Conservation (phyloP, 2,113 vertebrate species). For the Dipodomys ordii region DNA sequence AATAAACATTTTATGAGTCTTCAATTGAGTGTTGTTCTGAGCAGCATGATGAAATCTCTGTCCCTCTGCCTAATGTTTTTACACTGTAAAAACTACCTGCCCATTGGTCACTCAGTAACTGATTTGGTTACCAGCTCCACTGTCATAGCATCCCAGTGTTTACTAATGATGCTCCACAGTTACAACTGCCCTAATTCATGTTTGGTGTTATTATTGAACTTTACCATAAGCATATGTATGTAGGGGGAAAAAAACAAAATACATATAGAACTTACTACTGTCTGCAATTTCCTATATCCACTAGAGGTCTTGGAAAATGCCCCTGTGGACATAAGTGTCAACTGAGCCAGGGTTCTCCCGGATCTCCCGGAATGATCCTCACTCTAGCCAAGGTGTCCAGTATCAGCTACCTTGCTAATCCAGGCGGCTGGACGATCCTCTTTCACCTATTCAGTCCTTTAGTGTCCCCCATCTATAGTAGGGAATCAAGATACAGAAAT, state of each 20-base stretch:
- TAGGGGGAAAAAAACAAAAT: background rate
- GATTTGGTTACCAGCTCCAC: background rate
- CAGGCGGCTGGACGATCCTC: background rate
- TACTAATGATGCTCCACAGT: background rate
- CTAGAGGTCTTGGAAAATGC: background rate
- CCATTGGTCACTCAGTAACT: background rate
- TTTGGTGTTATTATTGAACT: background rate
- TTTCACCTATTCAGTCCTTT: background rate
- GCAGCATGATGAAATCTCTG: background rate
- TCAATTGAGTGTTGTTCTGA: background rate
- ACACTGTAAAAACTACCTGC: no score
- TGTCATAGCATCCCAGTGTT: background rate
- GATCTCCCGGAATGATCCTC: background rate
- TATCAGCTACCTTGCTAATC: background rate
- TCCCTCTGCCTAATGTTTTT: no score
- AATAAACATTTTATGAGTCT: background rate
- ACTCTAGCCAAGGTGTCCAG: background rate
- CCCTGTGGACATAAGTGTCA: background rate
- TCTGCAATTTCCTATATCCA: background rate
- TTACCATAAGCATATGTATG: background rate
- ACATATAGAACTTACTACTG: background rate
- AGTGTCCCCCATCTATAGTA: background rate
- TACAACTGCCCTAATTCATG: background rate
- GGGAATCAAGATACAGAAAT: background rate
- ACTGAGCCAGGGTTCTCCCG: background rate